Evolutionary conservation across 2,888 invertebrate genomes (phyloP), one percentile per base, ranked within the genome.

Genomic region (Sthenelais limicola): DNA sequence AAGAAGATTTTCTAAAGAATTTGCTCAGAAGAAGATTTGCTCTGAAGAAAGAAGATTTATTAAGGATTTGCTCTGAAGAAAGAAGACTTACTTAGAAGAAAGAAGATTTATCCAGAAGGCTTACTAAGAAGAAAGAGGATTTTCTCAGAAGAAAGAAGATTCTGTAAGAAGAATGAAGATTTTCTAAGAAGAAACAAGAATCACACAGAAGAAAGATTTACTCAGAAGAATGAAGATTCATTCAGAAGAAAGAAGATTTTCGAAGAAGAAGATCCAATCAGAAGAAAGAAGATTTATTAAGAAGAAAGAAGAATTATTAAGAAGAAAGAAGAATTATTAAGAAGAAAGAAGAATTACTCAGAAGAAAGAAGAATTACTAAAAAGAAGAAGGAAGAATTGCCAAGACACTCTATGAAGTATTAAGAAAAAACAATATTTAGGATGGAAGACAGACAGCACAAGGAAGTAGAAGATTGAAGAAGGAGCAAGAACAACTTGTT

Each of bases 41-140:
- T n/a, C n/a, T 28, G 28, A 52, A 26, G 52, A 52, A 52, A 52
- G 52, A 52, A 52, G 56, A 32, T 56, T 56, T n/a, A n/a, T n/a
- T n/a, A n/a, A n/a, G n/a, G n/a, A n/a, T n/a, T n/a, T n/a, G n/a
- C n/a, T n/a, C n/a, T n/a, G n/a, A n/a, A n/a, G 33, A 24, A 56
- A 30, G 56, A 30, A 56, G 35, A n/a, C 32, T n/a, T 32, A 24
- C 52, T 9, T 2, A 52, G 12, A 24, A 12, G 26, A 52, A 52
- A 52, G 26, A 24, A 52, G n/a, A 4, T 26, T 9, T 15, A 54
- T 12, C 24, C 15, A 52, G 52, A 52, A 9, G 30, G 21, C 24
- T 28, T 26, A 24, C 52, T 52, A 3, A 24, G 12, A 52, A 52
- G 3, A 52, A 52, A 52, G 52, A 52, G 3, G 30, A 30, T 7